Conservation (phyloP, 37 sponge, comb jelly and placozoan genomes). For the Amphimedon queenslandica region DNA sequence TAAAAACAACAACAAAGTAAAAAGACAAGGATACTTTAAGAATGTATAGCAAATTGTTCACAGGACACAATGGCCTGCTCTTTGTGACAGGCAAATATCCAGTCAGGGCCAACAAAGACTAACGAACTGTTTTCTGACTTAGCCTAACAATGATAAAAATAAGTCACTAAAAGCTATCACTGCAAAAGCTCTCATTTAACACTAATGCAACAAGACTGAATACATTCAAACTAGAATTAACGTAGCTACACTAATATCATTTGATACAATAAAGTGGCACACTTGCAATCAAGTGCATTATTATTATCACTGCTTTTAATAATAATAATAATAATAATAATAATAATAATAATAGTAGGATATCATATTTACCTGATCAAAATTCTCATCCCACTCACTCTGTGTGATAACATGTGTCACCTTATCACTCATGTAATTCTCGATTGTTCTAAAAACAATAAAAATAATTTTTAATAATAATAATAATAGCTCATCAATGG, state of each 20-base stretch:
- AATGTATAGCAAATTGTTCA: conserved; percentile 45
- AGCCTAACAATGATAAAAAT: conserved; percentile 44
- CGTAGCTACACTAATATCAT: too few species aligned
- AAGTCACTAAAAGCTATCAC: not conserved
- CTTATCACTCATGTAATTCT: conserved; percentile 72
- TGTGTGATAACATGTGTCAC: conserved; percentile 67
- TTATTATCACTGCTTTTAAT: too few species aligned
- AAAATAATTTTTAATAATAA: too few species aligned
- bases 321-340: too few species aligned
- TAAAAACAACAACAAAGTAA: too few species aligned
- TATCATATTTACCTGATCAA: conserved; percentile 57
- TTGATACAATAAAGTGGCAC: too few species aligned
- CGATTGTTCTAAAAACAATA: conserved; percentile 25
- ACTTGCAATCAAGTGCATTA: too few species aligned
- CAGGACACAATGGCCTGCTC: conserved; percentile 56
- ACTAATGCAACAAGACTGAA: too few species aligned
- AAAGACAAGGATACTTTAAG: too few species aligned
- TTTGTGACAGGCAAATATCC: conserved; percentile 82
- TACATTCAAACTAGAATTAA: too few species aligned
- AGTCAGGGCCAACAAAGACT: conserved; percentile 71
- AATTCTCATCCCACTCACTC: conserved; percentile 69
- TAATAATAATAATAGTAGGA: not conserved
- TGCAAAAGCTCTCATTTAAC: too few species aligned
- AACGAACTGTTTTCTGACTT: conserved; percentile 68
- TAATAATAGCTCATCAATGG: too few species aligned